These are phyloP conservation scores for Falco punctatus DNA, from an alignment of 2,113 vertebrate species.

Conservation along the genomic window DNA sequence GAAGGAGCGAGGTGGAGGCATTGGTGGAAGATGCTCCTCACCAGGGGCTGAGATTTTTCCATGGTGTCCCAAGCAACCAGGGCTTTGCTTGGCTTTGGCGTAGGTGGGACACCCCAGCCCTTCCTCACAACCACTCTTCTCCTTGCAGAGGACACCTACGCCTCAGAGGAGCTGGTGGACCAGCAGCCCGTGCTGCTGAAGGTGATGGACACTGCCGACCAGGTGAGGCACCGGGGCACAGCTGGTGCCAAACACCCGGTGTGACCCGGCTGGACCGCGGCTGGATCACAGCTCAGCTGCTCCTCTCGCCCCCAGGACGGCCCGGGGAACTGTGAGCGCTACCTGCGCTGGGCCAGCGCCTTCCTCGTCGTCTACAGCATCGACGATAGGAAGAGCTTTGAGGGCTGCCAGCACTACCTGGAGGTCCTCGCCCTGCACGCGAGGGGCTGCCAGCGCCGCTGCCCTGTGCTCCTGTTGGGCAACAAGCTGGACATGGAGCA, in stretches of 20 bases:
- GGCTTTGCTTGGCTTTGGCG: not conserved
- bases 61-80: fast-evolving
- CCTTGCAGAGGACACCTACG: conserved; percentile 88
- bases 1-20: not conserved
- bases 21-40: not conserved
- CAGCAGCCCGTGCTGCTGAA: conserved; percentile 86
- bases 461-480: conserved; percentile 84
- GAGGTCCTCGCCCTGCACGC: conserved; percentile 76
- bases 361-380: conserved; percentile 91
- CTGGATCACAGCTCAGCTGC: not conserved
- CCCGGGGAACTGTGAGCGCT: conserved; percentile 87
- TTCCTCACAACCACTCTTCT: not conserved
- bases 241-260: fast-evolving
- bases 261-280: fast-evolving
- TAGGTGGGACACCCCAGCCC: not conserved
- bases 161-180: conserved; percentile 88
- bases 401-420: conserved; percentile 82
- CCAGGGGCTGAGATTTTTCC: not conserved
- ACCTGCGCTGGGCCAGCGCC: conserved; percentile 85
- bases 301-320: conserved; percentile 71
- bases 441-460: conserved; percentile 71
- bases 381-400: conserved; percentile 82
- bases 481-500: conserved; percentile 94
- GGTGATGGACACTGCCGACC: conserved; percentile 92
- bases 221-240: conserved; percentile 63